Evolutionary conservation across 1,140 invertebrate species (phyloP).

Genomic region (Meloidogyne floridensis): DNA sequence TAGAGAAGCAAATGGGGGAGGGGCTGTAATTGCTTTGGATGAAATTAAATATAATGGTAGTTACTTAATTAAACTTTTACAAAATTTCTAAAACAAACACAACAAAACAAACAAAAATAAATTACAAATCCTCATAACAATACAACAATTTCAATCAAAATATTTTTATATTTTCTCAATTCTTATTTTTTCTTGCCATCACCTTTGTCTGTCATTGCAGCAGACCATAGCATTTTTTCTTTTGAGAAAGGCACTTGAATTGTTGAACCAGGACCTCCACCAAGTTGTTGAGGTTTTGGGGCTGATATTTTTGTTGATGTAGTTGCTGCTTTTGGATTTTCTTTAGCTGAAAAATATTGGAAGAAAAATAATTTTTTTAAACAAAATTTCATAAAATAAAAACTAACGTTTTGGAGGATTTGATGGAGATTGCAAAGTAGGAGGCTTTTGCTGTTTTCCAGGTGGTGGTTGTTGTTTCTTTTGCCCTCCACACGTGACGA

Average conservation of each 20-base stretch:
- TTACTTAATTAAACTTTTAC: background rate
- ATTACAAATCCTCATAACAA: background rate
- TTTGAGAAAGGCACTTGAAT: background rate
- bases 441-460: background rate
- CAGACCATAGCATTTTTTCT: background rate
- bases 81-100: background rate
- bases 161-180: background rate
- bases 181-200: background rate
- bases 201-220: background rate
- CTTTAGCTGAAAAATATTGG: background rate
- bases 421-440: background rate
- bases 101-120: background rate
- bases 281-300: background rate
- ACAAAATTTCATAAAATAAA: background rate
- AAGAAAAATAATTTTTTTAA: background rate
- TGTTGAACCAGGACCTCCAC: background rate
- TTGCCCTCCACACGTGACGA: background rate
- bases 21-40: conserved; percentile 45
- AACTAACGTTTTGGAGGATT: background rate
- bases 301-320: background rate
- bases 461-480: background rate
- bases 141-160: background rate
- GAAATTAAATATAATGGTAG: conserved; percentile 44
- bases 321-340: background rate
- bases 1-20: conserved; percentile 14